Base-by-base conservation (phyloP, 92 coral and sea anemone genomes). In the Zoanthus gigantus region DNA sequence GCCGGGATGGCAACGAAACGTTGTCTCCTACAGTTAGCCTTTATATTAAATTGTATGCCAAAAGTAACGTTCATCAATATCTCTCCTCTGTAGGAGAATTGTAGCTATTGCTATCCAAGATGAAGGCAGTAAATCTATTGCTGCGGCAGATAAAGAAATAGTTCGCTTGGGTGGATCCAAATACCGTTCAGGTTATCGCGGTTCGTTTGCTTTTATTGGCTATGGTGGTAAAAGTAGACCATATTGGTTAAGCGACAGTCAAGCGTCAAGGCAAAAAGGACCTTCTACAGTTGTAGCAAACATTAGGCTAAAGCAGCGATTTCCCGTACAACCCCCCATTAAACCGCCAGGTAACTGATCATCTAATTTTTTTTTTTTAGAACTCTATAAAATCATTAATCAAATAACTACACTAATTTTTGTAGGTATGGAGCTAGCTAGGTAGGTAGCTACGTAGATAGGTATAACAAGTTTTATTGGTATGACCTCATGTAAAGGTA, bases 211-310 rank as follows among this genome's bases (percentile, higher is more conserved):
- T 18, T 17, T 66, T 8, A 81, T 81, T 15, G 85, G 85, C 46
- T 81, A 65, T 16, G 44, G 18, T 10, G 85, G 85, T 0, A 81
- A 81, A 81, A 44, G 85, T 17, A 67, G 85, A 12, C 85, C 85
- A 31, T 9, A n/a, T 7, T 81, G 85, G 85, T 23, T 81, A 42
- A 75, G 85, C 58, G 16, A 46, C 57, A 54, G 58, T 46, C 85
- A 81, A 66, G 34, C 74, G 11, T 34, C 34, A 47, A 81, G 74
- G 11, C 28, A 11, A 5, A 68, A 13, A 65, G 85, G 85, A 45
- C 85, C 85, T 37, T 81, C 85, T 23, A 81, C 85, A 65, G 85
- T 81, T 37, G 85, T 46, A 46, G 57, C 85, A 32, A 81, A 18
- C 56, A 81, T 81, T 18, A 81, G 45, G 4, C 85, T 81, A 11